A percentile compares a stretch with the other conserved stretches of the same genome.
Evolutionary conservation across 64 coral and sea anemone species (phyloP).

Genomic region (Exaiptasia diaphana): DNA sequence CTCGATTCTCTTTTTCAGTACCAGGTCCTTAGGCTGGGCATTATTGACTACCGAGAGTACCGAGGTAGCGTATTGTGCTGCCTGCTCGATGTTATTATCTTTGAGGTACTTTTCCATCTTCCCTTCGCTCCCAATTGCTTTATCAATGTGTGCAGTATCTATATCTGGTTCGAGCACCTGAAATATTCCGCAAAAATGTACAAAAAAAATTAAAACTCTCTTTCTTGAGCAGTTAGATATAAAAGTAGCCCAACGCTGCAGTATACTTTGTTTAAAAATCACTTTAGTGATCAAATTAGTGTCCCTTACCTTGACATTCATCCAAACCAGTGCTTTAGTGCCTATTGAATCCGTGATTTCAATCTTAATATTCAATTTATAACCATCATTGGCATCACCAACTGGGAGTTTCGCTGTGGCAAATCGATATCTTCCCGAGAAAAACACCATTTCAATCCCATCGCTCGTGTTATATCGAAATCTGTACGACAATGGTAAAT

Average conservation of each 20-base stretch:
- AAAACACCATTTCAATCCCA: slow-evolving; percentile 82
- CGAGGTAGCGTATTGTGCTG: slow-evolving; percentile 70
- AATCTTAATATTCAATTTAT: slow-evolving; percentile 44
- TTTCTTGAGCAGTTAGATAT: neutral
- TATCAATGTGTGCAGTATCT: neutral
- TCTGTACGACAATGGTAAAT: slow-evolving; percentile 59
- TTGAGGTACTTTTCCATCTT: slow-evolving; percentile 60
- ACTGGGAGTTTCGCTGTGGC: slow-evolving; percentile 57
- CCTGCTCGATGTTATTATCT: slow-evolving; percentile 62
- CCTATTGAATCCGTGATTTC: slow-evolving; percentile 55
- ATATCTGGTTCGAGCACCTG: slow-evolving; percentile 60
- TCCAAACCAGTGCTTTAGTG: slow-evolving; percentile 1
- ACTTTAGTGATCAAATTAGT: too few species aligned
- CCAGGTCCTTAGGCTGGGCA: slow-evolving; percentile 15
- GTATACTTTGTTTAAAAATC: too few species aligned
- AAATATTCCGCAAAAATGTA: neutral
- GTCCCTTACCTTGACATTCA: slow-evolving; percentile 49
- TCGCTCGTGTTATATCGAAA: slow-evolving; percentile 73
- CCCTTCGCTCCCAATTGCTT: slow-evolving; percentile 19
- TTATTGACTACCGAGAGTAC: slow-evolving; percentile 76
- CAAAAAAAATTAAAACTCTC: neutral
- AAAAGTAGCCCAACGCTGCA: neutral
- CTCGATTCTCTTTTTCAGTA: slow-evolving; percentile 51
- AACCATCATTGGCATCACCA: slow-evolving; percentile 42
- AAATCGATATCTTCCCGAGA: slow-evolving; percentile 33